A percentile compares a stretch with the other conserved stretches of the same genome.
These are phyloP conservation scores for Puffinus mauretanicus DNA, from an alignment of 2,113 vertebrate genomes.

Conservation along the genomic window DNA sequence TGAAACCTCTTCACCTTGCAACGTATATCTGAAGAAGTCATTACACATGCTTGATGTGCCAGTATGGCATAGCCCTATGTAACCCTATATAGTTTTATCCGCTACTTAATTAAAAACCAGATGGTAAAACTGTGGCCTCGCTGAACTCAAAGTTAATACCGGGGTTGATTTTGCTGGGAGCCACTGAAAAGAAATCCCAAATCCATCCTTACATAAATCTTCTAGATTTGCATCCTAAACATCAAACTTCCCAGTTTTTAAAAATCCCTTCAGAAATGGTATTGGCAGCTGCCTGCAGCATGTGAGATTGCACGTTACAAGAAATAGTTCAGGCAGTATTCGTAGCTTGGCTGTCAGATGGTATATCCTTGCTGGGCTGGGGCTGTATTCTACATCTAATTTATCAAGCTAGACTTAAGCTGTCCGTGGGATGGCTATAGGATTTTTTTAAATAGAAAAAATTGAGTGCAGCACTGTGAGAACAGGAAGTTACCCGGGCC, in stretches of 20 bases:
- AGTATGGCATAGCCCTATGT: neutral
- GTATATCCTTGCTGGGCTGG: neutral
- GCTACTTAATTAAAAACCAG: neutral
- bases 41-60: neutral
- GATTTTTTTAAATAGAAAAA: neutral
- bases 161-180: neutral
- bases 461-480: neutral
- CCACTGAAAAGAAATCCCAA: neutral
- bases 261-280: neutral
- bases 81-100: neutral
- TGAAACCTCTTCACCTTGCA: neutral
- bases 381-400: neutral
- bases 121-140: neutral
- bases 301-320: neutral
- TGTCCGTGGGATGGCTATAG: neutral
- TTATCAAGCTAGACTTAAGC: neutral
- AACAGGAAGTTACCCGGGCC: accelerated
- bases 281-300: neutral
- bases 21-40: neutral
- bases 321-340: neutral
- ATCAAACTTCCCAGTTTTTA: neutral
- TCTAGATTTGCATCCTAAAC: neutral
- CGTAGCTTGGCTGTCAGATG: neutral
- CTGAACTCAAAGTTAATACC: neutral
- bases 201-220: neutral